Evolutionary conservation across 2,888 invertebrate genomes (phyloP).

Genomic region (Pseudococcus viburni): DNA sequence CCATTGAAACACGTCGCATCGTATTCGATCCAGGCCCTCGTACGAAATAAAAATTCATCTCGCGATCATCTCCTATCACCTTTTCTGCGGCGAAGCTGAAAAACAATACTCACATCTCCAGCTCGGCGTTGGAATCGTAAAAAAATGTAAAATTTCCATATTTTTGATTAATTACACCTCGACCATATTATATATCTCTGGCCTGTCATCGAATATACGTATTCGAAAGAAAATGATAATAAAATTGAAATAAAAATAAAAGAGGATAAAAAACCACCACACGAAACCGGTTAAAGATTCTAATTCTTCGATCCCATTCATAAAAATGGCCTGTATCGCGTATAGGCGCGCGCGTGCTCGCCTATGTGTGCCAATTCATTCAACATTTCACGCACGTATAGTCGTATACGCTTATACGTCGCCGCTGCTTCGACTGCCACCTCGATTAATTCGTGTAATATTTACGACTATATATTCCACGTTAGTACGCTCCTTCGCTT

Average conservation of each 20-base stretch:
- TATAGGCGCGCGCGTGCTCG: not conserved
- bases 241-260: not conserved
- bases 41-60: not conserved
- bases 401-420: not conserved
- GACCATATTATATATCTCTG: not conserved
- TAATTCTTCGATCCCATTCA: conserved; percentile 23
- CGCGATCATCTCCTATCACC: conserved; percentile 22
- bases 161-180: conserved; percentile 41
- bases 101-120: not conserved
- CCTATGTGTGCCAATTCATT: conserved; percentile 16
- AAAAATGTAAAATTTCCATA: conserved; percentile 12
- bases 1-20: conserved; percentile 6
- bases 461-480: not conserved
- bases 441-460: not conserved
- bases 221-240: not conserved
- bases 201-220: conserved; percentile 26
- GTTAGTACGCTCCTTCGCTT: not conserved
- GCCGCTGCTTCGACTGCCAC: not conserved
- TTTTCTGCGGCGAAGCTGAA: not conserved
- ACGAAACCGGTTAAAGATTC: conserved; percentile 4
- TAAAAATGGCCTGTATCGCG: not conserved
- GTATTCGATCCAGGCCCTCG: not conserved
- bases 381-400: conserved; percentile 20
- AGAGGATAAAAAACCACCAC: conserved; percentile 1
- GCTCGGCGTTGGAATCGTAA: not conserved